Base-by-base conservation (phyloP, 2,888 invertebrate genomes). In the Parnassius smintheus region DNA sequence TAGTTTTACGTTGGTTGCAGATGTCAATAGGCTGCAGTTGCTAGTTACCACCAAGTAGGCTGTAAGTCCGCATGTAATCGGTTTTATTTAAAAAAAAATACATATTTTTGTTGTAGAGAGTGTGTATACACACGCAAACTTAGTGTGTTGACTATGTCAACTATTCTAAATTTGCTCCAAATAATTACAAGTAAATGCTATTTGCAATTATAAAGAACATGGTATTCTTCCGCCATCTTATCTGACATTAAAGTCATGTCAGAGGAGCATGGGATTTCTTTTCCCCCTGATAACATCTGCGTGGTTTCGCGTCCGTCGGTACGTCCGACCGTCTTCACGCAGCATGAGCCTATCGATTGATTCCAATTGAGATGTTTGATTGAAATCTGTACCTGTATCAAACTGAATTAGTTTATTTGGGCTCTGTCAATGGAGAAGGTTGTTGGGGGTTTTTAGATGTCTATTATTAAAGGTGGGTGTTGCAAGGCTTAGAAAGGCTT, bases 331-430 rank as follows among this genome's bases (percentile, higher is more conserved):
- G 53, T 62, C 62, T 35, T 58, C 62, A 53, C 62, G 58, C 62
- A 58, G 62, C 62, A 58, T 62, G 62, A 25, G 58, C 45, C 57
- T 13, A 58, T 62, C 62, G 62, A 58, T 58, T 58, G 58, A 58
- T 54, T 57, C 58, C 62, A 51, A 63, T 63, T 63, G 63, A 63
- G 63, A 63, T 58, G 59, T 63, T 56, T 52, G 63, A 63, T 63
- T 59, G 59, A 59, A 59, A 63, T 59, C 63, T 56, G 55, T 56
- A 63, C 63, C 63, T 56, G 55, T 59, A 63, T 63, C 63, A 59
- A 59, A 56, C 58, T 54, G 58, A 54, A 54, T 58, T 62, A 62
- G 35, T 63, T 63, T 59, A 63, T 63, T 63, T 59, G 55, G 25
- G 48, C 18, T 41, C 64, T 56, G 64, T 64, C 64, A 56, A 50